Evolutionary conservation across 2,113 vertebrate species (phyloP).

Genomic region (Hyla sarda): DNA sequence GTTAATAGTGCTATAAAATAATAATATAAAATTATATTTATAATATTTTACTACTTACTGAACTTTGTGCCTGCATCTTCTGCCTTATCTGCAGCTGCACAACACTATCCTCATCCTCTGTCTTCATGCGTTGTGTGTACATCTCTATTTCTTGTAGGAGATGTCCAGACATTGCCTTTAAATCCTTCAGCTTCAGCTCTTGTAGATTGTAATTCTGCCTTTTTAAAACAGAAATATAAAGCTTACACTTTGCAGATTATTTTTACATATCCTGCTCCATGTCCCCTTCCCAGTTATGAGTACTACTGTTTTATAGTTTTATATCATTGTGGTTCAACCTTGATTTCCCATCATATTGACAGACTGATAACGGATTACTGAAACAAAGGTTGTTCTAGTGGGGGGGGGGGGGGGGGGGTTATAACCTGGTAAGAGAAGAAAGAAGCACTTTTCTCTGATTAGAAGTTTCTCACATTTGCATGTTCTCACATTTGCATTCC

Average conservation of each 20-base stretch:
- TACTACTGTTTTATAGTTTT: neutral
- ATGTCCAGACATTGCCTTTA: constrained; percentile 68
- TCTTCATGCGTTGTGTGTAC: constrained; percentile 68
- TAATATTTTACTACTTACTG: constrained; percentile 67
- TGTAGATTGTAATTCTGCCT: constrained; percentile 67
- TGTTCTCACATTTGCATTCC: too few relatives aligned
- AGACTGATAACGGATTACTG: too few relatives aligned
- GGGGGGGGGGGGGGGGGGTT: too few relatives aligned
- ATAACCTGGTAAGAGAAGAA: too few relatives aligned
- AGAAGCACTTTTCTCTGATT: too few relatives aligned
- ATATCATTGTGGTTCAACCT: too few relatives aligned
- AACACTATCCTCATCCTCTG: constrained; percentile 64
- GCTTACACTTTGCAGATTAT: too few relatives aligned
- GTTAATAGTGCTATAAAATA: too few relatives aligned
- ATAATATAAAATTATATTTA: neutral
- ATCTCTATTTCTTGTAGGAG: constrained; percentile 70
- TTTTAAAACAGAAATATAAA: neutral
- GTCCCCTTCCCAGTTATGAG: too few relatives aligned
- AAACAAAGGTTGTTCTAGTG: too few relatives aligned
- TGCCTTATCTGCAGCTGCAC: constrained; percentile 68
- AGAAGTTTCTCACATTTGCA: too few relatives aligned
- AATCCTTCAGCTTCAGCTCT: constrained; percentile 70
- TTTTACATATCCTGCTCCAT: neutral
- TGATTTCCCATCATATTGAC: too few relatives aligned
- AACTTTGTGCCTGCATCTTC: constrained; percentile 66